Conservation (phyloP, 2,888 invertebrate species). For the Oasisia sp. region DNA sequence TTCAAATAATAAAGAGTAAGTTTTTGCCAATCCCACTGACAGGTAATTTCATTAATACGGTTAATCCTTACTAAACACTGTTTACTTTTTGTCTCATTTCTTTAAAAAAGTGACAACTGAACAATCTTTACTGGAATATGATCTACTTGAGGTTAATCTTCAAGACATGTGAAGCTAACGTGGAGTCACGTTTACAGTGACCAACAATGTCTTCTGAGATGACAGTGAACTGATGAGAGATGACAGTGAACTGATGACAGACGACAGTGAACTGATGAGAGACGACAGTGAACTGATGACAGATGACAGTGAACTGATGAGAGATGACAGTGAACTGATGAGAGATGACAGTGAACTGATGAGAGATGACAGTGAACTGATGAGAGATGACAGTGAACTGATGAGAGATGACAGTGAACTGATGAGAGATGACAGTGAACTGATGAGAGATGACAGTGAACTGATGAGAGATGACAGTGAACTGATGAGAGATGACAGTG, state of each 20-base stretch:
- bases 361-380: neutral
- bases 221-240: neutral
- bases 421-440: neutral
- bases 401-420: neutral
- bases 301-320: neutral
- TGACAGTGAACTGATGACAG: neutral
- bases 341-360: neutral
- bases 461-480: neutral
- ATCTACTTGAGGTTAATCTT: neutral
- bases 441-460: neutral
- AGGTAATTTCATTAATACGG: neutral
- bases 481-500: neutral
- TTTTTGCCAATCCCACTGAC: neutral
- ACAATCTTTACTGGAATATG: neutral
- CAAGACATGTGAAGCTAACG: neutral
- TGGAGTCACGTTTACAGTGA: too few species aligned
- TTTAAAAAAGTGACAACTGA: neutral
- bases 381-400: neutral
- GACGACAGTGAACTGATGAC: neutral
- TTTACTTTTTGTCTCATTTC: neutral
- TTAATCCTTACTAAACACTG: neutral
- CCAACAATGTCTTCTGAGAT: too few species aligned
- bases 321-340: neutral
- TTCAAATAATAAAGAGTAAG: neutral
- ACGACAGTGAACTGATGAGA: neutral